Evolutionary conservation across 2,797 vertebrate genomes (phyloP).

Genomic region (Urosaurus nigricauda): DNA sequence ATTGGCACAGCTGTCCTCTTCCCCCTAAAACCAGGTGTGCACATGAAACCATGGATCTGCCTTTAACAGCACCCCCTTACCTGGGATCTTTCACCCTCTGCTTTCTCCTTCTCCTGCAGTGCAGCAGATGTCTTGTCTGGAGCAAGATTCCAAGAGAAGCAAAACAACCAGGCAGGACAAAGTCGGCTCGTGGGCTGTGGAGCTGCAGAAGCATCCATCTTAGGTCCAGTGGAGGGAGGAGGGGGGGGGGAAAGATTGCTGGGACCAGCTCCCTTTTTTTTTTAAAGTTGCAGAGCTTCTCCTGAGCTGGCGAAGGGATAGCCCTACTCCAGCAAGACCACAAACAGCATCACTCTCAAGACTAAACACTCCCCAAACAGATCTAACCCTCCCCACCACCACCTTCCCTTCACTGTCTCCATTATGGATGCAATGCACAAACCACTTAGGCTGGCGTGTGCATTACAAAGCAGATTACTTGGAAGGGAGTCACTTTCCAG

Average conservation of each 20-base stretch:
- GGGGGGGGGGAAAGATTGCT: slow-evolving; percentile 56
- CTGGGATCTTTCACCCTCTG: slow-evolving; percentile 69
- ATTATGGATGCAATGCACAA: slow-evolving; percentile 28
- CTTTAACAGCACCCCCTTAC: slow-evolving; percentile 59
- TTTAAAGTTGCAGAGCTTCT: slow-evolving; percentile 76
- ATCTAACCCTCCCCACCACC: not conserved
- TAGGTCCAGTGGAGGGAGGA: slow-evolving; percentile 72
- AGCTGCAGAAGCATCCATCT: slow-evolving; percentile 74
- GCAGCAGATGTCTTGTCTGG: slow-evolving; percentile 74
- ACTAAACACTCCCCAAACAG: not conserved
- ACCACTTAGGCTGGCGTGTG: slow-evolving; percentile 24
- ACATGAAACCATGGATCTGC: slow-evolving; percentile 46
- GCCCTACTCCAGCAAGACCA: not conserved
- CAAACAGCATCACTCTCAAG: rapidly evolving
- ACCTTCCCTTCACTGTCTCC: not conserved
- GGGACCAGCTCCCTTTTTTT: slow-evolving; percentile 50
- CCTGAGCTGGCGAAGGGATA: slow-evolving; percentile 54
- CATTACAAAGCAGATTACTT: slow-evolving; percentile 39
- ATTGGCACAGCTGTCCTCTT: slow-evolving; percentile 54
- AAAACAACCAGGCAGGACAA: slow-evolving; percentile 78
- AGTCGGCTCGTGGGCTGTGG: slow-evolving; percentile 75
- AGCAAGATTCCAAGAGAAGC: slow-evolving; percentile 78
- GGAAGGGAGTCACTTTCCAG: slow-evolving; percentile 12
- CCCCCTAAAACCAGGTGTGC: slow-evolving; percentile 45
- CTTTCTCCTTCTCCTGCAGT: slow-evolving; percentile 65